Percentiles rank a stretch among this genome's conserved stretches.
Conservation (phyloP, 2,888 invertebrate genomes). For the Brachyopa scutellaris region DNA sequence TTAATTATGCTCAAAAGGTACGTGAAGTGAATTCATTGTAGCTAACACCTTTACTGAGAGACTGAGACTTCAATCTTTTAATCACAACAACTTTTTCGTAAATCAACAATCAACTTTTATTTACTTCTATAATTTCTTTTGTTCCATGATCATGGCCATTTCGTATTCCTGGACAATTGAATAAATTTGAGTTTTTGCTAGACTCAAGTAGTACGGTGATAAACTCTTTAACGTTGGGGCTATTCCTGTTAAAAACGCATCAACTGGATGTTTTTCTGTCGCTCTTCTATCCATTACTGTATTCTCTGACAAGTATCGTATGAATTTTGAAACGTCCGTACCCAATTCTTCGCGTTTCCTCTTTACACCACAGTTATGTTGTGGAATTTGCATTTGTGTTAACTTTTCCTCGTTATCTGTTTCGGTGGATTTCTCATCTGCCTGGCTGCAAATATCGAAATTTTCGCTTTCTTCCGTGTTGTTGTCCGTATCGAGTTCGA, state of each 20-base stretch:
- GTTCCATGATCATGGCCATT: constrained; percentile 43
- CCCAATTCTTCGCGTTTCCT: background rate
- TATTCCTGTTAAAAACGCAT: constrained; percentile 42
- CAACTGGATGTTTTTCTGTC: constrained; percentile 28
- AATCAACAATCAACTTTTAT: no score
- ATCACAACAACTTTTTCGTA: no score
- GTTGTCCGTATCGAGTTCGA: constrained; percentile 15
- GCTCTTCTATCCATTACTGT: background rate
- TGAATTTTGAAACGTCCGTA: background rate
- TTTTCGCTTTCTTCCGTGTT: background rate
- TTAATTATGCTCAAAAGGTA: no score
- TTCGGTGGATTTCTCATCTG: constrained; percentile 7
- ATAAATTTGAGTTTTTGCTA: constrained; percentile 50
- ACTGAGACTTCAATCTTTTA: no score
- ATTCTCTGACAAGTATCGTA: constrained; percentile 9
- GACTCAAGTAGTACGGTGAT: constrained; percentile 39
- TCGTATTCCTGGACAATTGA: constrained; percentile 48
- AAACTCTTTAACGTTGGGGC: constrained; percentile 42
- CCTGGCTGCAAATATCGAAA: background rate
- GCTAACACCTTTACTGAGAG: no score
- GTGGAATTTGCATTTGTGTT: background rate
- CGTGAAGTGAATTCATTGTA: no score
- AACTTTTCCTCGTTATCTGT: background rate
- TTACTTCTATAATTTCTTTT: constrained; percentile 5
- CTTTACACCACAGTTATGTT: background rate